Conservation (phyloP, 2,113 vertebrate genomes). For the Hystrix brachyura region DNA sequence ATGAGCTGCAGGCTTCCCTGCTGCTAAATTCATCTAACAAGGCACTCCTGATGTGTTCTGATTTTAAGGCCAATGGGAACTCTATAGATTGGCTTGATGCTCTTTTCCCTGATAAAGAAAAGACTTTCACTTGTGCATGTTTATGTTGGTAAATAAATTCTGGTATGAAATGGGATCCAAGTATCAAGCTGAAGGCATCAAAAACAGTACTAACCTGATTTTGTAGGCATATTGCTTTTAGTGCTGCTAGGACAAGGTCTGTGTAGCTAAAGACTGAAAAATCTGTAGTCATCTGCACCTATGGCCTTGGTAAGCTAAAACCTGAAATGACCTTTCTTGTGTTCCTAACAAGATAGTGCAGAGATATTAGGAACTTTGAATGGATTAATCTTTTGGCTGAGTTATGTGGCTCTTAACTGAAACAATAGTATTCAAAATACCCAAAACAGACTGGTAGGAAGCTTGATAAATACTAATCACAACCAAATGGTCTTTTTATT, state of each 20-base stretch:
- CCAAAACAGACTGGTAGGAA: constrained; percentile 29
- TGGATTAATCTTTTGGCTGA: constrained; percentile 53
- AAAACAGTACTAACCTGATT: constrained; percentile 64
- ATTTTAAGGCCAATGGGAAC: constrained; percentile 87
- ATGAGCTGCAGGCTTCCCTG: constrained; percentile 90
- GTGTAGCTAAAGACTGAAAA: constrained; percentile 37
- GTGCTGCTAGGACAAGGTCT: constrained; percentile 58
- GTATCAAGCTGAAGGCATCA: constrained; percentile 64
- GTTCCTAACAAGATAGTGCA: constrained; percentile 46
- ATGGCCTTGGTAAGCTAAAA: not conserved
- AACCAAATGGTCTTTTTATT: constrained; percentile 37
- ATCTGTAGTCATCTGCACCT: constrained; percentile 10
- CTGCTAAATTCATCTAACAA: constrained; percentile 90
- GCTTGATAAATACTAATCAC: constrained; percentile 57
- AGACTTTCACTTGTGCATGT: constrained; percentile 79
- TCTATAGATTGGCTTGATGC: constrained; percentile 84
- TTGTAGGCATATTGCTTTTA: constrained; percentile 43
- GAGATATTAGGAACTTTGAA: not conserved
- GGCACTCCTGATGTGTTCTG: constrained; percentile 87
- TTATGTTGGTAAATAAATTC: constrained; percentile 81
- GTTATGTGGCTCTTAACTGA: constrained; percentile 19
- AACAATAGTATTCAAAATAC: constrained; percentile 30
- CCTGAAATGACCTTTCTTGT: constrained; percentile 42
- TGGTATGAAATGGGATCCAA: constrained; percentile 72
- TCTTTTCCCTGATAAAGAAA: constrained; percentile 80